Evolutionary conservation across 2,888 invertebrate genomes (phyloP), one percentile per base, ranked within the genome.

Genomic region (Campoplex nolae): DNA sequence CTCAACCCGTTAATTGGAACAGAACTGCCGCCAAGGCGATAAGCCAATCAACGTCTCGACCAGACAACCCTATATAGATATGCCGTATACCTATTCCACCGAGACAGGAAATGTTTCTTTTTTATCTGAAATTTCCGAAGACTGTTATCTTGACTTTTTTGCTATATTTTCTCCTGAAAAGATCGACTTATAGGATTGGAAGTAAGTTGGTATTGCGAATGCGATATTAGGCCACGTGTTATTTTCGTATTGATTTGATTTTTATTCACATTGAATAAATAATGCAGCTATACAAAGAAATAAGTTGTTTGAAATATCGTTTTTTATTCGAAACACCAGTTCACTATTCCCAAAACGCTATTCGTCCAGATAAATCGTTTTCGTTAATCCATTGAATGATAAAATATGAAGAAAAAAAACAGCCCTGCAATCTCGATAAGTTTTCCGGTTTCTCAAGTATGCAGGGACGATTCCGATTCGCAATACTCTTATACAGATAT

Each of bases 41-140:
- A 83, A 85, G 82, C 78, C 82, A 82, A 85, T 85, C 82, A 85
- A 85, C 82, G 74, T 82, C 82, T 74, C 68, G 13, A 78, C 38
- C 78, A 74, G 68, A 68, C 18, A 73, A 45, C 7, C 62, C 58
- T 18, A 58, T 28, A 58, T 13, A 32, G 32, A 3, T 32, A 16
- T 16, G n/a, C 35, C 6, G 11, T 54, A 13, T 62, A 13, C 13
- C 8, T 65, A 28, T 62, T 58, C 16, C 42, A 13, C 28, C 7
- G 48, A 38, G 28, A 32, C 45, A 8, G 16, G 6, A 18, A 76
- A 54, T 23, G 11, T 2, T 73, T 45, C n/a, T n/a, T 42, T 75
- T 75, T 28, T 18, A 11, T 16, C 32, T 28, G 16, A 11, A 45
- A 45, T 23, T 70, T 13, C 4, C 6, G 42, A 62, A 32, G 6